Percentiles rank a stretch among this genome's conserved stretches.
phyloP scores from a whole-genome alignment of 2,888 invertebrate genomes.

The Andrena bicolor region DNA sequence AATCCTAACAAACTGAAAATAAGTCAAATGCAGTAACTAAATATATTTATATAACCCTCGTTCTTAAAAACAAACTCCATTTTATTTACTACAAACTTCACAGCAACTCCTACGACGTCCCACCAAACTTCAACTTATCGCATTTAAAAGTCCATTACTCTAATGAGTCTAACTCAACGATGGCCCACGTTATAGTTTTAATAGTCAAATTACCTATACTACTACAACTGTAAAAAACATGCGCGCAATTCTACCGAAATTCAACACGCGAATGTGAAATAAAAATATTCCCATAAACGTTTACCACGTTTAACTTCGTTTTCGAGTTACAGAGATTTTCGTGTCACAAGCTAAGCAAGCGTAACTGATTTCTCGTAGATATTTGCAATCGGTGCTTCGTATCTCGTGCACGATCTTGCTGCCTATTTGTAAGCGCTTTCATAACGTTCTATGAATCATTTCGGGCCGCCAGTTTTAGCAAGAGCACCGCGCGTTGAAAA shows the following conservation, averaged over 20 bases:
- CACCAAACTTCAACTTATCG: no score
- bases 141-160: no score
- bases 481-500: slow-evolving; percentile 1
- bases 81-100: no score
- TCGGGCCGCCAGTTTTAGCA: neutral
- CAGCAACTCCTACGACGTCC: no score
- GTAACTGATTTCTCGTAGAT: slow-evolving; percentile 16
- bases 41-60: no score
- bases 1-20: no score
- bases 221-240: neutral
- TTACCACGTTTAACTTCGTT: neutral
- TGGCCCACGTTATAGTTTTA: neutral
- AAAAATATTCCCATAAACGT: neutral
- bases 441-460: slow-evolving; percentile 14
- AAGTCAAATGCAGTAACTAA: no score
- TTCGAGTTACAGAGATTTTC: neutral
- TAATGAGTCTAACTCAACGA: neutral
- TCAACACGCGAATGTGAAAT: neutral
- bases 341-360: slow-evolving; percentile 4
- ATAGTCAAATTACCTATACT: neutral
- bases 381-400: neutral
- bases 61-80: no score
- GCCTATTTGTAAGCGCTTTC: slow-evolving; percentile 13
- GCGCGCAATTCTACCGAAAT: neutral
- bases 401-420: slow-evolving; percentile 10